Conservation (phyloP, 2,888 invertebrate species). For the Heliconius aoede region DNA sequence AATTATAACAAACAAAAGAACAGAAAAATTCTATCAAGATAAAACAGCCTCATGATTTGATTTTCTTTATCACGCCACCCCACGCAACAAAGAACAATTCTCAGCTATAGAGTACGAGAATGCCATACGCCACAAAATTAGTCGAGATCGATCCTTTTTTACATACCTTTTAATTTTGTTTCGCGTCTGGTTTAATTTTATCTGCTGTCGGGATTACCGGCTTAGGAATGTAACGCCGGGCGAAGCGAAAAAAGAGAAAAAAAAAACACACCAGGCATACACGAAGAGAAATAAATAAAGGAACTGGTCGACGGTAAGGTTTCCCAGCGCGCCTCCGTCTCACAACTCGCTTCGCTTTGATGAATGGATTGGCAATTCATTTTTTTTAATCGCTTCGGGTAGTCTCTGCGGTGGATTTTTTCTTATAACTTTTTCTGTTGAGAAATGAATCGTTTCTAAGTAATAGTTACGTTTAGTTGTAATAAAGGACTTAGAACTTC, state of each 20-base stretch:
- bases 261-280: constrained; percentile 67
- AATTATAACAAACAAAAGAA: constrained; percentile 44
- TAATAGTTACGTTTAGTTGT: constrained; percentile 23
- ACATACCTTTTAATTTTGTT: constrained; percentile 82
- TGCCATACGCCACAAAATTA: constrained; percentile 81
- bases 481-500: constrained; percentile 1
- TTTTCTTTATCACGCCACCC: constrained; percentile 56
- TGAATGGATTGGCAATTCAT: constrained; percentile 74
- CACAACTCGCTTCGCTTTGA: constrained; percentile 65
- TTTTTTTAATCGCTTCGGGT: constrained; percentile 62
- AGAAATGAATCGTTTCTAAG: not conserved
- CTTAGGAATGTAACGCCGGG: constrained; percentile 81
- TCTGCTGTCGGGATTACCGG: constrained; percentile 82
- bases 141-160: constrained; percentile 78
- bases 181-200: constrained; percentile 84
- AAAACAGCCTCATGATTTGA: constrained; percentile 57
- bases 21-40: constrained; percentile 55
- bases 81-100: constrained; percentile 58
- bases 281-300: constrained; percentile 81
- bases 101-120: constrained; percentile 54
- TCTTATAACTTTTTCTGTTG: constrained; percentile 42
- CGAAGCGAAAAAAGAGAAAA: constrained; percentile 75
- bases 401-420: constrained; percentile 63
- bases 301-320: constrained; percentile 76
- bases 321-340: constrained; percentile 67